Conservation (phyloP, 2,113 vertebrate genomes). For the Otocyon megalotis region DNA sequence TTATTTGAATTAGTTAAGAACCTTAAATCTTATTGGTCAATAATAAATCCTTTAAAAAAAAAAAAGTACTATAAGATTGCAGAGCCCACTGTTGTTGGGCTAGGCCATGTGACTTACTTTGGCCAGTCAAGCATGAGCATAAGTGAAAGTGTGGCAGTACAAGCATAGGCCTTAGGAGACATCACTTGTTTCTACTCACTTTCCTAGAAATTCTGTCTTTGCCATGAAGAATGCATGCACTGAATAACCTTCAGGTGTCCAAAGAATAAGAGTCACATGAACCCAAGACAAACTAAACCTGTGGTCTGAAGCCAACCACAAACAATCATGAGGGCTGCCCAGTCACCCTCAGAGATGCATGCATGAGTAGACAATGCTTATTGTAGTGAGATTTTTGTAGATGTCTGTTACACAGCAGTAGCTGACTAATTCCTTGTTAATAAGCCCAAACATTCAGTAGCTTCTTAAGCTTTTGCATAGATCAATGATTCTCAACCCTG, state of each 20-base stretch:
- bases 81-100: accelerated
- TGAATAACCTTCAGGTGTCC: too few species aligned
- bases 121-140: neutral
- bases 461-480: neutral
- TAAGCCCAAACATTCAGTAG: neutral
- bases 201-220: neutral
- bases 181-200: neutral
- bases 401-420: neutral
- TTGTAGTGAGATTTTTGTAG: neutral
- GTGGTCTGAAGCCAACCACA: neutral
- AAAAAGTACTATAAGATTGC: neutral
- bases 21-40: too few species aligned
- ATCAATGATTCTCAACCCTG: neutral
- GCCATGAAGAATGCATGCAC: neutral
- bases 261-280: neutral
- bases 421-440: neutral
- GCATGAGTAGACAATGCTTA: neutral
- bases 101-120: neutral
- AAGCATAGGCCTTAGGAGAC: neutral
- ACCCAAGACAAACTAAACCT: neutral
- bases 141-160: neutral
- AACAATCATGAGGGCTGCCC: neutral
- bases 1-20: too few species aligned
- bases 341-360: neutral
- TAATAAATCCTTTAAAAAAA: too few species aligned